phyloP scores from a whole-genome alignment of 2,113 vertebrate genomes.

The Thunnus thynnus region DNA sequence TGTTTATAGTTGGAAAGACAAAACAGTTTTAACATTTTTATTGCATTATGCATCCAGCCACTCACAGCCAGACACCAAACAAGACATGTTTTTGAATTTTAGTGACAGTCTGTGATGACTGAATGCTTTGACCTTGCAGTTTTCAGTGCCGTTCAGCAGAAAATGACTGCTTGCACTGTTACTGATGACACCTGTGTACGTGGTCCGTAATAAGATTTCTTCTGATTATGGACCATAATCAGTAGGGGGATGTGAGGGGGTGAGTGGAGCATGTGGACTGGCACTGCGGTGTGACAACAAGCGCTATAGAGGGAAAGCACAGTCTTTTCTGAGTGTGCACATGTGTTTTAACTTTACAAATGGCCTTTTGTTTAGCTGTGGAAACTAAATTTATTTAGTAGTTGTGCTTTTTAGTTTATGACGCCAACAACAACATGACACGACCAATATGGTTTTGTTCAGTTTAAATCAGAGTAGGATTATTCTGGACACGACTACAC shows the following conservation, averaged over 20 bases:
- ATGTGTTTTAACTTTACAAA: constrained; percentile 8
- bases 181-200: not conserved
- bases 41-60: not conserved
- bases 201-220: not conserved
- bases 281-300: not conserved
- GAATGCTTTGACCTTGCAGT: not conserved
- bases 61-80: not conserved
- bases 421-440: not conserved
- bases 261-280: not conserved
- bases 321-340: not conserved
- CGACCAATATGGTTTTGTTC: not conserved
- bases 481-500: not conserved
- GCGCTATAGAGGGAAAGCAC: not conserved
- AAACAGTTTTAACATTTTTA: not conserved
- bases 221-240: too few relatives aligned
- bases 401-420: not conserved
- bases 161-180: too few relatives aligned
- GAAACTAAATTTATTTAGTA: not conserved
- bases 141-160: too few relatives aligned
- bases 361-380: not conserved
- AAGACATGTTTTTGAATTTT: not conserved
- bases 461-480: not conserved
- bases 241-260: not conserved
- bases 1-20: not conserved
- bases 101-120: not conserved